Evolutionary conservation across 2,888 invertebrate genomes (phyloP), one percentile per base, ranked within the genome.

Genomic region (Seladonia tumulorum): DNA sequence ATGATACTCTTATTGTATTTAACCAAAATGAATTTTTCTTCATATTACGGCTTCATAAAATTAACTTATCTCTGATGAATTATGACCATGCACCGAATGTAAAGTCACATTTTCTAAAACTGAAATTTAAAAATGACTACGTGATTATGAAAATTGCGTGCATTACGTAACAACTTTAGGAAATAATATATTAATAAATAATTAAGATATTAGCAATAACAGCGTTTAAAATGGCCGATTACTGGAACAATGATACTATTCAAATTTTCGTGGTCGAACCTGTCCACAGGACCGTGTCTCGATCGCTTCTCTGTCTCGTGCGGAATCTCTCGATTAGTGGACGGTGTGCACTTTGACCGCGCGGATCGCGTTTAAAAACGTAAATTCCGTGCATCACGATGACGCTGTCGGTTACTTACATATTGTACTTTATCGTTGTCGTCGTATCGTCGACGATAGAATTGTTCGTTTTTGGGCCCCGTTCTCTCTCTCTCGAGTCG

Each of bases 301-400:
- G 29, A 76, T 80, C 25, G 25, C 29, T 57, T 57, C 57, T 57
- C 18, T 60, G 66, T 18, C 12, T 16, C 35, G 16, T 1, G 35
- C 16, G 45, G 29, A 57, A 70, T 63, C n/a, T 45, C 18, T 7
- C 10, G 47, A 60, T 71, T 10, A 29, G 42, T 74, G 35, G 72
- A 29, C 35, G 39, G 57, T 70, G 57, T 70, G 57, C 57, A 77
- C 70, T 75, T 84, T 71, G 83, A 53, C 35, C 83, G 68, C 10
- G 39, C 35, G 35, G 35, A 78, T 74, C 68, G 22, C 49, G 60
- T 14, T 68, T 39, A 35, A 60, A 39, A 76, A 83, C 57, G 72
- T 63, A 71, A 29, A 83, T 12, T 12, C 39, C 57, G 29, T 45
- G 49, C 29, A 25, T n/a, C 35, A 14, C 42, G n/a, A 70, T 53